Evolutionary conservation across 2,888 invertebrate species (phyloP).

Genomic region (Cheilosia variabilis): DNA sequence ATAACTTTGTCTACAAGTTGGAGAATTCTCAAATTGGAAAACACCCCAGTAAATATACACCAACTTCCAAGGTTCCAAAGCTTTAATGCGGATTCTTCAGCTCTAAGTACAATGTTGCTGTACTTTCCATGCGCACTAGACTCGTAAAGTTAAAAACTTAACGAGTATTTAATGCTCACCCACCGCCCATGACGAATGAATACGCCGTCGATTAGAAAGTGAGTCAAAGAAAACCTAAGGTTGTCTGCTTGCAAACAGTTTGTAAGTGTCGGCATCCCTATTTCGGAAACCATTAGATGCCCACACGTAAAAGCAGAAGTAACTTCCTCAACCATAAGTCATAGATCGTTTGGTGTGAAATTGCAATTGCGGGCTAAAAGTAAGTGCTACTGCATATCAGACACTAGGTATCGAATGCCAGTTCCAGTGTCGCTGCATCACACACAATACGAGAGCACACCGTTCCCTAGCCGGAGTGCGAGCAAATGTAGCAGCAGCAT

Average conservation of each 20-base stretch:
- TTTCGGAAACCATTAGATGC: slow-evolving; percentile 58
- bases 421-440: slow-evolving; percentile 53
- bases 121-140: no score
- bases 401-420: slow-evolving; percentile 59
- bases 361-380: slow-evolving; percentile 45
- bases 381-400: slow-evolving; percentile 19
- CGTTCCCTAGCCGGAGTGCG: neutral
- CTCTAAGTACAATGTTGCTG: no score
- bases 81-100: no score
- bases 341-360: slow-evolving; percentile 57
- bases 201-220: slow-evolving; percentile 71
- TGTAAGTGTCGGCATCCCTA: slow-evolving; percentile 35
- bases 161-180: no score
- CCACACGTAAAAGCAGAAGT: slow-evolving; percentile 32
- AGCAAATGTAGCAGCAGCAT: no score
- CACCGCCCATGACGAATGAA: slow-evolving; percentile 44
- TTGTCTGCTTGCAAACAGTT: neutral
- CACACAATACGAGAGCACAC: neutral
- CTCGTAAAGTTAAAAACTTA: no score
- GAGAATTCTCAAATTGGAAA: no score
- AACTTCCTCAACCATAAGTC: slow-evolving; percentile 55
- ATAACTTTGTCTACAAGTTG: no score
- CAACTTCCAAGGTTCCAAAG: no score
- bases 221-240: slow-evolving; percentile 22
- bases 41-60: no score